phyloP scores from a whole-genome alignment of 2,888 invertebrate species.

The Hipparchia sbordonii region DNA sequence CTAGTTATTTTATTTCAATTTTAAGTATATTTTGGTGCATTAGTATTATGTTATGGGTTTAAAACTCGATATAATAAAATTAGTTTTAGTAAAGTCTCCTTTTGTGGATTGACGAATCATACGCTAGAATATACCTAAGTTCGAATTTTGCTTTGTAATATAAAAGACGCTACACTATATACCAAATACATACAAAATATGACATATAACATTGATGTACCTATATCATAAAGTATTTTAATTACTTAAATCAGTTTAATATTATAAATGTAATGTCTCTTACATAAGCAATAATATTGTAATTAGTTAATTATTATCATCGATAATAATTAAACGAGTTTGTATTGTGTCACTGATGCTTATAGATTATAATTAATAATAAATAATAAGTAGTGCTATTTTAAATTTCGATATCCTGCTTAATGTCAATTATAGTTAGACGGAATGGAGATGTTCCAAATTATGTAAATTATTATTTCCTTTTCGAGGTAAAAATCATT shows the following conservation, averaged over 20 bases:
- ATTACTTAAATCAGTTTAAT: conserved; percentile 27
- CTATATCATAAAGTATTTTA: conserved; percentile 8
- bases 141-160: conserved; percentile 75
- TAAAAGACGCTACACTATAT: conserved; percentile 62
- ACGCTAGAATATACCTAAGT: conserved; percentile 83
- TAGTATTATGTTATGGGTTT: conserved; percentile 57
- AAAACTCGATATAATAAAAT: conserved; percentile 59
- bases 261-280: conserved; percentile 33
- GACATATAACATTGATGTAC: conserved; percentile 27
- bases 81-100: conserved; percentile 59
- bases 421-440: conserved; percentile 79
- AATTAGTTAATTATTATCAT: conserved; percentile 35
- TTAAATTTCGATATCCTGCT: conserved; percentile 60
- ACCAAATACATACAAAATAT: conserved; percentile 61
- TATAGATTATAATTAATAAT: conserved; percentile 23
- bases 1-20: conserved; percentile 50
- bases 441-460: conserved; percentile 56
- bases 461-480: conserved; percentile 58
- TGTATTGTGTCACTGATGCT: conserved; percentile 25
- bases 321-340: conserved; percentile 23
- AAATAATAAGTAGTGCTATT: conserved; percentile 19
- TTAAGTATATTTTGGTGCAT: conserved; percentile 49
- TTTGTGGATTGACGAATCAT: conserved; percentile 71
- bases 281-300: conserved; percentile 44
- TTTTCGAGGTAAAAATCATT: conserved; percentile 42